phyloP scores from a whole-genome alignment of 2,113 vertebrate genomes.

The Urocitellus parryii region DNA sequence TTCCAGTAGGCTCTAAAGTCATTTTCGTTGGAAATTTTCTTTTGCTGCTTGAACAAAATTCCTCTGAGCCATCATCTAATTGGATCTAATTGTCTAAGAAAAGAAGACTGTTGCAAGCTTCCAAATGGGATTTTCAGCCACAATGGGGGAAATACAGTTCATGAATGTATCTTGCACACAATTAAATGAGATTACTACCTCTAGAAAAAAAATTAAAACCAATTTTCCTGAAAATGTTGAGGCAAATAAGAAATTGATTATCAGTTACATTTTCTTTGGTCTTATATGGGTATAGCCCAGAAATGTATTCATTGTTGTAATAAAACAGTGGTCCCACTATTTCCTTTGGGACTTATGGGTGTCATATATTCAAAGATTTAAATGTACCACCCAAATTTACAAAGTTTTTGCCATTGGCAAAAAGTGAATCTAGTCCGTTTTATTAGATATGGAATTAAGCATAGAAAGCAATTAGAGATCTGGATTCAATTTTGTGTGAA shows the following conservation, averaged over 20 bases:
- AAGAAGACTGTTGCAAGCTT: not conserved
- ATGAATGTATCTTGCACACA: not conserved
- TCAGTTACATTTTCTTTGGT: not conserved
- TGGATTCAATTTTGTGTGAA: constrained; percentile 4
- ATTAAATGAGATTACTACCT: not conserved
- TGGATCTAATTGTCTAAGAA: not conserved
- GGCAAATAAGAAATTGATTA: not conserved
- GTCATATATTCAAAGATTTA: not conserved
- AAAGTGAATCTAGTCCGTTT: not conserved
- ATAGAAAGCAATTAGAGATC: not conserved
- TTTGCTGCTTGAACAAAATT: not conserved
- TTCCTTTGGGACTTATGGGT: not conserved
- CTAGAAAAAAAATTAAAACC: not conserved
- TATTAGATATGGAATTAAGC: not conserved
- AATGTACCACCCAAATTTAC: not conserved
- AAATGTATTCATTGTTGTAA: not conserved
- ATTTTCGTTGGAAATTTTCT: not conserved
- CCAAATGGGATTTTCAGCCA: not conserved
- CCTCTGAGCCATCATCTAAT: not conserved
- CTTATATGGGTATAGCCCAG: not conserved
- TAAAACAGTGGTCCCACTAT: rapidly evolving
- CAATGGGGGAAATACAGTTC: not conserved
- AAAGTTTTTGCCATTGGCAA: not conserved
- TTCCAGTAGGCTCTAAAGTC: not conserved
- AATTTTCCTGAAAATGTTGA: not conserved